These are phyloP conservation scores for Hypolimnas misippus DNA, from an alignment of 2,888 invertebrate species.

Conservation along the genomic window DNA sequence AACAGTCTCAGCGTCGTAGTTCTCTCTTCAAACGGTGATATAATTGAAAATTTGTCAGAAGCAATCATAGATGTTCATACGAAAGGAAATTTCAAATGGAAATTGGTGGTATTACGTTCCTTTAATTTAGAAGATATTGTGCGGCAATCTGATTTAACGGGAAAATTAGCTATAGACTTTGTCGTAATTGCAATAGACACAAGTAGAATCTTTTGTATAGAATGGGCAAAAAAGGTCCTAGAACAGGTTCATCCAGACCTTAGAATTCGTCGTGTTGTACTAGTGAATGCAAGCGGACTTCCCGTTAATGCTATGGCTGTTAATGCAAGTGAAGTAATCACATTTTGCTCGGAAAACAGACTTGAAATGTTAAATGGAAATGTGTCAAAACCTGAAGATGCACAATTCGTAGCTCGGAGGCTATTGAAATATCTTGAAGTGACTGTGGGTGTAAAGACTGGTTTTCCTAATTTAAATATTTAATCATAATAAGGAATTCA, in stretches of 20 bases:
- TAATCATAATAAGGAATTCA: conserved; percentile 41
- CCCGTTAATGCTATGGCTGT: conserved; percentile 72
- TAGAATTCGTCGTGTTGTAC: conserved; percentile 64
- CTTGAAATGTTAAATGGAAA: conserved; percentile 71
- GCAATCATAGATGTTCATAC: conserved; percentile 65
- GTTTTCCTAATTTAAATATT: conserved; percentile 74
- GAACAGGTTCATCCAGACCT: conserved; percentile 72
- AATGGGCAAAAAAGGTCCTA: conserved; percentile 69
- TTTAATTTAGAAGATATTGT: conserved; percentile 64
- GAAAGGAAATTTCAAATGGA: conserved; percentile 67
- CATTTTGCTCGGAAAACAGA: conserved; percentile 62
- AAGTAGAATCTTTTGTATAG: conserved; percentile 67
- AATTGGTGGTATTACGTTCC: conserved; percentile 64
- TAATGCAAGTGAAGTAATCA: conserved; percentile 63
- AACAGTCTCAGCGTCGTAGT: conserved; percentile 68
- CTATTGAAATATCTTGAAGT: conserved; percentile 72
- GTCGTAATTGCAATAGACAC: conserved; percentile 72
- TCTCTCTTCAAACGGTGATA: conserved; percentile 66
- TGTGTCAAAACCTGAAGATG: conserved; percentile 60
- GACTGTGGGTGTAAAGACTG: conserved; percentile 69
- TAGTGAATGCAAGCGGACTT: conserved; percentile 72
- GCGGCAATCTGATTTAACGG: conserved; percentile 61
- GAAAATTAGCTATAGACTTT: conserved; percentile 71
- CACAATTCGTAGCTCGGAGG: conserved; percentile 61
- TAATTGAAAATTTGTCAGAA: conserved; percentile 67